Evolutionary conservation across 2,113 vertebrate genomes (phyloP).

Genomic region (Podarcis cretensis): DNA sequence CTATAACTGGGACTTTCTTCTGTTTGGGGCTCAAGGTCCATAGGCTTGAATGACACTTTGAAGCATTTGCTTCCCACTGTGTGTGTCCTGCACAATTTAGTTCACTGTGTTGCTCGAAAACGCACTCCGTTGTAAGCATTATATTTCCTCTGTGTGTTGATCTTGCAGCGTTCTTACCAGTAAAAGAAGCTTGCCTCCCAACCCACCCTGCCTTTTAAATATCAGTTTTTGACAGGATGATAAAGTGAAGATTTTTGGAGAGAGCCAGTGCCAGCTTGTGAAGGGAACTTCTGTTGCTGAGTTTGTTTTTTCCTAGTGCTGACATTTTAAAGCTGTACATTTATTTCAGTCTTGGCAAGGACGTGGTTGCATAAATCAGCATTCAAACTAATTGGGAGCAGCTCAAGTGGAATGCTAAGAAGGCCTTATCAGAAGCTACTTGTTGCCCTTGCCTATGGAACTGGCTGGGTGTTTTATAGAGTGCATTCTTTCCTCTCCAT

Average conservation of each 20-base stretch:
- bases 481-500: not conserved
- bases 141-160: slow-evolving; percentile 52
- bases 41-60: not conserved
- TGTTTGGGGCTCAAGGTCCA: not conserved
- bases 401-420: slow-evolving; percentile 33
- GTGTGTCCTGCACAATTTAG: slow-evolving; percentile 28
- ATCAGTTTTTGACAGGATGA: slow-evolving; percentile 71
- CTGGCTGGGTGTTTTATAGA: not conserved
- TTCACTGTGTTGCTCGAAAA: slow-evolving; percentile 22
- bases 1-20: not conserved
- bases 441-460: not conserved
- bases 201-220: slow-evolving; percentile 52
- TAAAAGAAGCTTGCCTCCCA: slow-evolving; percentile 52
- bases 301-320: slow-evolving; percentile 62
- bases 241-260: slow-evolving; percentile 66
- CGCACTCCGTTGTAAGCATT: not conserved
- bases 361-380: slow-evolving; percentile 25
- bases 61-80: not conserved
- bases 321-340: slow-evolving; percentile 48
- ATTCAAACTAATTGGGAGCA: slow-evolving; percentile 52
- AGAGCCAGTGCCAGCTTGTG: slow-evolving; percentile 57
- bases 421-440: slow-evolving; percentile 19
- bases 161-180: slow-evolving; percentile 61
- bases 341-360: slow-evolving; percentile 64
- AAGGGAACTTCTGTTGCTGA: slow-evolving; percentile 63